Evolutionary conservation across 2,113 vertebrate genomes (phyloP).

Genomic region (Scartelaos histophorus): DNA sequence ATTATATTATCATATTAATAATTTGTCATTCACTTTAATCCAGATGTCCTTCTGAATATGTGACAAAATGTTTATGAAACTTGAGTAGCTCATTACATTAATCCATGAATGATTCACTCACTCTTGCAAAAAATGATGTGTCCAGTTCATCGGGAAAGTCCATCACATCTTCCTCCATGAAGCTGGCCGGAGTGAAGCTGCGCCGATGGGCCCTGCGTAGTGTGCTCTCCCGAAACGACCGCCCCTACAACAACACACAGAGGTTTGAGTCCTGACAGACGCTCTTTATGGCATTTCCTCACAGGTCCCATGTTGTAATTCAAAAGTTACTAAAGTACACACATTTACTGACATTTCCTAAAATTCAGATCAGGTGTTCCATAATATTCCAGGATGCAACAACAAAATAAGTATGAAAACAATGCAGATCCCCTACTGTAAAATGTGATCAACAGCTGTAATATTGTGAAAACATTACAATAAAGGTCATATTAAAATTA

Average conservation of each 20-base stretch:
- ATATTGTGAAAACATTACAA: no score
- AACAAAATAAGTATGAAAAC: no score
- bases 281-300: neutral
- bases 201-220: constrained; percentile 83
- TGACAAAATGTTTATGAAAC: neutral
- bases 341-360: no score
- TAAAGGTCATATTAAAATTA: no score
- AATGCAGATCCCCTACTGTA: no score
- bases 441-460: no score
- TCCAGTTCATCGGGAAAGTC: constrained; percentile 95
- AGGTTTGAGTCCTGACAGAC: neutral
- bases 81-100: neutral
- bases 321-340: no score
- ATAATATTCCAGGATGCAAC: no score
- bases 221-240: constrained; percentile 86
- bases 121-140: constrained; percentile 97
- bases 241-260: constrained; percentile 77
- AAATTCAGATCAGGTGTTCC: no score
- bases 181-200: constrained; percentile 94
- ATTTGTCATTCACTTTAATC: no score
- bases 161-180: constrained; percentile 91
- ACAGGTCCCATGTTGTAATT: neutral
- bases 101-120: constrained; percentile 57
- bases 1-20: no score
- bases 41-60: no score